These are phyloP conservation scores for Trichosurus vulpecula DNA, from an alignment of 2,797 vertebrate genomes.

Conservation along the genomic window DNA sequence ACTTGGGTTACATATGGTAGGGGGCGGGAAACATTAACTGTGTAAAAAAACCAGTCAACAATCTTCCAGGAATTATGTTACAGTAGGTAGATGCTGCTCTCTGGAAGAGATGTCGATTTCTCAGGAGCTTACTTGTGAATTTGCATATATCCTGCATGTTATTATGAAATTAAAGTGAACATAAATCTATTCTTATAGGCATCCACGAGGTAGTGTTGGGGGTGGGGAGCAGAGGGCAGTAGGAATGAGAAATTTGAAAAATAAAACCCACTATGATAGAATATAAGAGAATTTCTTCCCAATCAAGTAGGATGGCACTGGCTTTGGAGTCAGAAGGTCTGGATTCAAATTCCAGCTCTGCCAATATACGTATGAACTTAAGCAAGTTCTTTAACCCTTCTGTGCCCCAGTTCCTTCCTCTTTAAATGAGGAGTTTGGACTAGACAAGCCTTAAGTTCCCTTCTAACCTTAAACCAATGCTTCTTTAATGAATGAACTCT, in stretches of 20 bases:
- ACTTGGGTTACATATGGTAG: neutral
- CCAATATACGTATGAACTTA: neutral
- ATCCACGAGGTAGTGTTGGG: neutral
- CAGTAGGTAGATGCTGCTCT: neutral
- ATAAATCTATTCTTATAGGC: neutral
- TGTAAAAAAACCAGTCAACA: neutral
- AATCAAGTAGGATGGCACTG: neutral
- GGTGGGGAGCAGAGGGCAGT: neutral
- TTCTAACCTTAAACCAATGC: conserved; percentile 1
- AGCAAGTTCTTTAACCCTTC: neutral
- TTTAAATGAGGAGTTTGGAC: neutral
- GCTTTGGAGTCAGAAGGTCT: neutral
- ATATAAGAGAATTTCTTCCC: neutral
- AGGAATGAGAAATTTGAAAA: neutral
- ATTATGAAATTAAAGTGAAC: conserved; percentile 9
- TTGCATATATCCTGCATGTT: conserved; percentile 6
- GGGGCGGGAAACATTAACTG: neutral
- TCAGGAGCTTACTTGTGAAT: conserved; percentile 37
- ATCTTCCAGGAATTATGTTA: neutral
- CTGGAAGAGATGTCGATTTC: conserved; percentile 1
- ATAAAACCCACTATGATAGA: neutral
- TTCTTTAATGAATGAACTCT: neutral
- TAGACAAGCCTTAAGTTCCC: neutral
- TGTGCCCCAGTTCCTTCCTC: neutral
- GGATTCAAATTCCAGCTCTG: neutral